Evolutionary conservation across 2,113 vertebrate genomes (phyloP), one percentile per base, ranked within the genome.

Genomic region (Origma solitaria): DNA sequence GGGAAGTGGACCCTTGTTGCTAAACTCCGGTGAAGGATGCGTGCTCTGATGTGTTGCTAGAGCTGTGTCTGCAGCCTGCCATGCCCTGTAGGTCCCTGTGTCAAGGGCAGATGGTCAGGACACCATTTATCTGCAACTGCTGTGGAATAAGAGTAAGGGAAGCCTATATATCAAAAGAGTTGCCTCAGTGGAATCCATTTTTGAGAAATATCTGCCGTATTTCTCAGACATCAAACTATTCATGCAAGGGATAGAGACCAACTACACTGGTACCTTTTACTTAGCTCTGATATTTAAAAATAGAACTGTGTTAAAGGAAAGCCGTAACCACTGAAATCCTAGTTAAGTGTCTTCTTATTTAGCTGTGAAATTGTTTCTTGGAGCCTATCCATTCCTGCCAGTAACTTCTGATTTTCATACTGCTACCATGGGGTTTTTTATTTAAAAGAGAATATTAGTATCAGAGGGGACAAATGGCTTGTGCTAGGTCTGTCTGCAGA

Each of bases 41-140:
- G 14, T 27, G 4, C 0, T 2, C 3, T 13, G 2, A 27, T 25
- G 35, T 33, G 22, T 42, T 44, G 7, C 44, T 3, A 20, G 37
- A 31, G 4, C 28, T 86, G 6, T 44, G 6, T 42, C 47, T 72
- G 53, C 16, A 38, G 6, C 31, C 14, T 79, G 25, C 56, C 30
- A 12, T 30, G 22, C 19, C 45, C 44, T 77, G 11, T 42, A 15
- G 33, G 33, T 92, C 49, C 22, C 50, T 16, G 10, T 38, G 31
- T 12, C 49, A 40, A 24, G 10, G 6, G 49, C 4, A 44, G 11
- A 13, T 65, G 16, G 9, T 49, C 75, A 53, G 37, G 9, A 81
- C 20, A 22, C n/a, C 5, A 15, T 73, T 35, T 73, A 30, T 70
- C 69, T 84, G 5, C 17, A 28, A 7, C 13, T 40, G 11, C 17